These are phyloP conservation scores for Tapera naevia DNA, from an alignment of 2,797 vertebrate species.

Conservation along the genomic window DNA sequence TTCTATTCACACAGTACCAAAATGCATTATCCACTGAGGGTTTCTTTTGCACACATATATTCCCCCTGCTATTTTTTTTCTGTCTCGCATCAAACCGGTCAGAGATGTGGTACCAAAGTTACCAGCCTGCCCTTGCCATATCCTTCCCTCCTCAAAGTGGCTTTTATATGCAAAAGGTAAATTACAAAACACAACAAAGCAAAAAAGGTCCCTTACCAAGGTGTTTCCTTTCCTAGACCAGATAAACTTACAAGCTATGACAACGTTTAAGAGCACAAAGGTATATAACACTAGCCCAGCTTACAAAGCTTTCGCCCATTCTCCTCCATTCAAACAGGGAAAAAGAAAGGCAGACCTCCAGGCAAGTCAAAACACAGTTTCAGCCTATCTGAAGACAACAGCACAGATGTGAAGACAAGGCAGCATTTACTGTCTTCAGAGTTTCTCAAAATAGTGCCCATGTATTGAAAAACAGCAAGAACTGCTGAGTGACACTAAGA, in stretches of 20 bases:
- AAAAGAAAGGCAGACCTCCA: not conserved
- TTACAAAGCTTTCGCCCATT: not conserved
- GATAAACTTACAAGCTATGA: not conserved
- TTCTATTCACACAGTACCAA: not conserved
- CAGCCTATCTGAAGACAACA: not conserved
- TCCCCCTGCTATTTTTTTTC: not conserved
- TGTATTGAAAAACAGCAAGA: not conserved
- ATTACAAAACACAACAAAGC: not conserved
- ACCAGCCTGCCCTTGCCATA: not conserved
- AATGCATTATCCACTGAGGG: not conserved
- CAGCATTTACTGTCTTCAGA: not conserved
- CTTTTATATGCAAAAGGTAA: not conserved
- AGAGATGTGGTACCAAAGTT: not conserved
- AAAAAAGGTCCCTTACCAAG: not conserved
- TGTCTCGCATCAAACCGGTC: not conserved
- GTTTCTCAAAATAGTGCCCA: not conserved
- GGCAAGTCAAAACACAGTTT: not conserved
- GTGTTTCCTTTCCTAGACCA: not conserved
- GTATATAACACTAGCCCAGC: not conserved
- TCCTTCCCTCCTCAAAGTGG: not conserved
- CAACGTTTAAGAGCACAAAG: not conserved
- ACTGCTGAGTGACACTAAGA: not conserved
- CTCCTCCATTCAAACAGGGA: not conserved
- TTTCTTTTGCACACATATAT: not conserved
- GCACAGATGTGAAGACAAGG: not conserved